A percentile compares a stretch with the other conserved stretches of the same genome.
phyloP scores from a whole-genome alignment of 2,888 invertebrate species.

The Didymodactylos carnosus region DNA sequence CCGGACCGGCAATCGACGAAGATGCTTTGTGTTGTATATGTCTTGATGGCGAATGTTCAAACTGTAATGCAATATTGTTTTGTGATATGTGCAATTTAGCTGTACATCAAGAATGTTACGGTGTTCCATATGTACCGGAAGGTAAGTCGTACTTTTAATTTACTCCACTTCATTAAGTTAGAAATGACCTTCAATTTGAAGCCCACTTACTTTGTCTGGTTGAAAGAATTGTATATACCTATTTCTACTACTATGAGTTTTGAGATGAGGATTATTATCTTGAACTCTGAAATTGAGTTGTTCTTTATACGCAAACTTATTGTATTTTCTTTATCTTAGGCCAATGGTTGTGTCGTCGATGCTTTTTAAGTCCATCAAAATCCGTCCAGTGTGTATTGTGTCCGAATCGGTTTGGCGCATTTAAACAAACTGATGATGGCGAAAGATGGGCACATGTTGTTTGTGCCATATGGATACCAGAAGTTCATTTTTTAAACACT shows the following conservation, averaged over 20 bases:
- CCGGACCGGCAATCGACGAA: constrained; percentile 55
- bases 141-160: no score
- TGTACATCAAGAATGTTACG: constrained; percentile 96
- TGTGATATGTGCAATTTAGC: constrained; percentile 99
- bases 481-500: constrained; percentile 81
- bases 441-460: constrained; percentile 88
- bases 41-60: constrained; percentile 93
- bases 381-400: constrained; percentile 92
- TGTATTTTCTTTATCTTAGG: constrained; percentile 28
- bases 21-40: constrained; percentile 97
- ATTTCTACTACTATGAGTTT: neutral
- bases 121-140: constrained; percentile 85
- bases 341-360: constrained; percentile 86
- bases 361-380: constrained; percentile 80
- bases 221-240: no score
- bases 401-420: constrained; percentile 90
- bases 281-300: no score
- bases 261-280: neutral
- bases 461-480: constrained; percentile 95
- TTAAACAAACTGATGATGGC: constrained; percentile 84
- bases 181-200: no score
- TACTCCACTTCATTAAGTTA: no score
- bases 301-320: no score
- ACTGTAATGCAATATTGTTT: constrained; percentile 90
- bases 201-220: no score